phyloP scores from a whole-genome alignment of 2,888 invertebrate species.

The Drosophila silvestris region DNA sequence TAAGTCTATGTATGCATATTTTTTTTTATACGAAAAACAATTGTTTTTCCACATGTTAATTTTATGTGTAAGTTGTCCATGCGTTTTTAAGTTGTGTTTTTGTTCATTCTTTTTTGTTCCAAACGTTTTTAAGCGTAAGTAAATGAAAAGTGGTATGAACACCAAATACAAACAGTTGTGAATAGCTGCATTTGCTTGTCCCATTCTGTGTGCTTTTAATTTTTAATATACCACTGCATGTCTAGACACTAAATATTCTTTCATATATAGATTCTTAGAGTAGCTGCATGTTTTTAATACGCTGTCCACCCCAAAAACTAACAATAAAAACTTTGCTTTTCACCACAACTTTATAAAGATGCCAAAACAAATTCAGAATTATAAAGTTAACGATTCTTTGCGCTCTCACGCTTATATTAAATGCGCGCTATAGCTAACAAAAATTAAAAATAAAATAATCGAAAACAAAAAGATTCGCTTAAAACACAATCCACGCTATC shows the following conservation, averaged over 20 bases:
- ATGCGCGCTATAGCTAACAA: constrained; percentile 52
- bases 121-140: constrained; percentile 68
- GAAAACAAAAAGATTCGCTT: constrained; percentile 38
- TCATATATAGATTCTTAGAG: constrained; percentile 12
- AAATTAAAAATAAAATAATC: constrained; percentile 2
- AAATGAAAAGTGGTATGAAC: constrained; percentile 49
- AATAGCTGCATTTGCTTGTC: constrained; percentile 54
- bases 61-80: constrained; percentile 54
- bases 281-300: constrained; percentile 41
- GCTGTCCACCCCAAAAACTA: constrained; percentile 34
- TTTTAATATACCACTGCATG: constrained; percentile 42
- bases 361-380: constrained; percentile 28
- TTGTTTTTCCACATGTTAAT: constrained; percentile 24
- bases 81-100: constrained; percentile 38
- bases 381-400: constrained; percentile 60
- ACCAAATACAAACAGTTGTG: constrained; percentile 31
- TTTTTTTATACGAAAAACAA: constrained; percentile 11
- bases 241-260: constrained; percentile 1
- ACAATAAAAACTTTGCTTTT: constrained; percentile 64
- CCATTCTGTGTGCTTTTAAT: constrained; percentile 54
- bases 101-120: background rate
- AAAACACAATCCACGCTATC: constrained; percentile 76
- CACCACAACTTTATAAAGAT: constrained; percentile 53
- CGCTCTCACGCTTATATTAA: constrained; percentile 53
- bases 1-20: constrained; percentile 45